Percentiles rank a stretch among this genome's conserved stretches.
These are phyloP conservation scores for Brassicogethes aeneus DNA, from an alignment of 2,888 invertebrate species.

Conservation along the genomic window DNA sequence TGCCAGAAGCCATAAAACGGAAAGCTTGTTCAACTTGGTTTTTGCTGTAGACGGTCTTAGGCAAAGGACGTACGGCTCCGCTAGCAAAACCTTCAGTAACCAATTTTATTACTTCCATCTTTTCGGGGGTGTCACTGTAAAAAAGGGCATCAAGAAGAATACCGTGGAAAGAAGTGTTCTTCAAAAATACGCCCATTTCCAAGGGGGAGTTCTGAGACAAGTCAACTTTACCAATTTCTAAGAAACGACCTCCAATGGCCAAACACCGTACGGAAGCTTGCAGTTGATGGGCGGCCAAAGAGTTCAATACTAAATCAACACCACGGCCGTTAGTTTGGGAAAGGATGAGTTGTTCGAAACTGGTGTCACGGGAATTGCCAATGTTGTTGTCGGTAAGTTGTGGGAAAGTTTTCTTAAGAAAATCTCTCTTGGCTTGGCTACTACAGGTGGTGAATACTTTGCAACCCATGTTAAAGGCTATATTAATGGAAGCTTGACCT, in stretches of 20 bases:
- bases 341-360: conserved; percentile 96
- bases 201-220: conserved; percentile 80
- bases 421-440: conserved; percentile 76
- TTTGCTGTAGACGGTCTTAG: too few species aligned
- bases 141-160: conserved; percentile 92
- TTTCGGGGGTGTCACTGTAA: conserved; percentile 61
- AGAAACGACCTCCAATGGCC: too few species aligned
- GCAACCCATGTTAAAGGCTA: conserved; percentile 84
- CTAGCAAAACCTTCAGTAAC: conserved; percentile 75
- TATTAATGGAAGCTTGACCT: conserved; percentile 93
- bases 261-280: too few species aligned
- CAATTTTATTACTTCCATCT: conserved; percentile 64
- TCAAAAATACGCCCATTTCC: conserved; percentile 93
- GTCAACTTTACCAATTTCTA: conserved; percentile 94
- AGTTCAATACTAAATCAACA: conserved; percentile 92
- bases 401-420: conserved; percentile 81
- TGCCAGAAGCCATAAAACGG: too few species aligned
- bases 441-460: conserved; percentile 89
- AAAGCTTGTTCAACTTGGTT: too few species aligned
- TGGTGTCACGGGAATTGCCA: conserved; percentile 84
- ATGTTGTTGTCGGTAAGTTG: conserved; percentile 69
- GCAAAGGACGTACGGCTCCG: conserved; percentile 86
- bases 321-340: too few species aligned
- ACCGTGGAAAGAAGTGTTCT: conserved; percentile 93
- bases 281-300: too few species aligned